Percentiles rank a stretch among this genome's conserved stretches.
Evolutionary conservation across 2,113 vertebrate genomes (phyloP).

Genomic region (Oncorhynchus masou): DNA sequence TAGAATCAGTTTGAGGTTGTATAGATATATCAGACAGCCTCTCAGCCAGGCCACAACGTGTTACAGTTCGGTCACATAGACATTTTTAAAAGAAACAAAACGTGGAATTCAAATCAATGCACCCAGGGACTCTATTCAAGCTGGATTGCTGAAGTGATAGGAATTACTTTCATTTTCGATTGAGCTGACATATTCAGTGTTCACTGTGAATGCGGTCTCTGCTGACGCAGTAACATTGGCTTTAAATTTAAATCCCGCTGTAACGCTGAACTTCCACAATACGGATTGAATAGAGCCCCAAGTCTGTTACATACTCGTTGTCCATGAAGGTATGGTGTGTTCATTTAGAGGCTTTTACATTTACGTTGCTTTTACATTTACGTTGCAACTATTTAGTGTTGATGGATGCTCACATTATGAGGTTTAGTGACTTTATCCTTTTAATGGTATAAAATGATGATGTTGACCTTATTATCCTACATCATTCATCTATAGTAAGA

Average conservation of each 20-base stretch:
- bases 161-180: no score
- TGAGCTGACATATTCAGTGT: no score
- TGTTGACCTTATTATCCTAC: constrained; percentile 10
- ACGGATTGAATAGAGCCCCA: no score
- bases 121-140: no score
- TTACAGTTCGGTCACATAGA: neutral
- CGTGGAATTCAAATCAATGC: no score
- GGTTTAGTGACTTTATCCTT: constrained; percentile 2
- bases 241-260: no score
- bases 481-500: neutral
- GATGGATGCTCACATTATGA: constrained; percentile 18
- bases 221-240: no score
- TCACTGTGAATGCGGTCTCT: no score
- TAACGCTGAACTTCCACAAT: no score
- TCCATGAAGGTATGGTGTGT: constrained; percentile 6
- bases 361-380: constrained; percentile 13
- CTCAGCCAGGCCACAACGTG: neutral
- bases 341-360: neutral
- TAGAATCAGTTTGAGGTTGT: no score
- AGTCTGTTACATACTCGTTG: no score
- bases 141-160: no score
- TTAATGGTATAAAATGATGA: constrained; percentile 15
- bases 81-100: constrained; percentile 8
- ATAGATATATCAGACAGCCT: neutral
- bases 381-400: constrained; percentile 7